Percentiles rank a stretch among this genome's conserved stretches.
Conservation (phyloP, 2,888 invertebrate species). For the Hypomecis atomaria region DNA sequence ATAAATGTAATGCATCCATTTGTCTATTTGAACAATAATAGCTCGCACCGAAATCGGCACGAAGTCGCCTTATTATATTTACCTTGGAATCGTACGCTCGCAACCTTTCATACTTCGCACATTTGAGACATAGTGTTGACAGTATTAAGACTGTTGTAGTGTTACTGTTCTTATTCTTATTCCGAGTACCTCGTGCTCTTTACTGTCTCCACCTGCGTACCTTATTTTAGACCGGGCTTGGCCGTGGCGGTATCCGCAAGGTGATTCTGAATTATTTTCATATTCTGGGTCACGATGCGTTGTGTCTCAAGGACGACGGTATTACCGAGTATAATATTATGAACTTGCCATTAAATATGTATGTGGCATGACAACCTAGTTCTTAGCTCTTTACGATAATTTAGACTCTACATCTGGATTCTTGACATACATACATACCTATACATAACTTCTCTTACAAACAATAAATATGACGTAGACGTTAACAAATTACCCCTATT, state of each 20-base stretch:
- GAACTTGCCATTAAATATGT: constrained; percentile 54
- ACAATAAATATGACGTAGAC: too few relatives aligned
- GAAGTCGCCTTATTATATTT: constrained; percentile 47
- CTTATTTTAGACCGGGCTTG: constrained; percentile 75
- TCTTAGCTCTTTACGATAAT: background rate
- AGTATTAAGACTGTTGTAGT: constrained; percentile 35
- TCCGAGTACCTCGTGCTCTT: constrained; percentile 61
- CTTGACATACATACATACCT: too few relatives aligned
- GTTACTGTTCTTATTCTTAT: constrained; percentile 44
- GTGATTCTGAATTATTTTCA: constrained; percentile 80
- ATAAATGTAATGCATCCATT: constrained; percentile 35
- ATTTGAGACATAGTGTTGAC: constrained; percentile 52
- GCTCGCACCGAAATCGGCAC: constrained; percentile 44
- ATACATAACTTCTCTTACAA: too few relatives aligned
- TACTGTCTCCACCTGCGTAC: constrained; percentile 73
- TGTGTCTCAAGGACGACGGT: constrained; percentile 76
- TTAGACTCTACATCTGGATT: too few relatives aligned
- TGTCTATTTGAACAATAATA: constrained; percentile 44
- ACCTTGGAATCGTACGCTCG: constrained; percentile 49
- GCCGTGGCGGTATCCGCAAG: constrained; percentile 74
- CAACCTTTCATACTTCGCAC: constrained; percentile 53
- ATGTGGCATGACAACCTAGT: constrained; percentile 46
- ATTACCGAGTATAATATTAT: constrained; percentile 56
- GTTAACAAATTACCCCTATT: too few relatives aligned
- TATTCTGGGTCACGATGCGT: constrained; percentile 77